Conservation (phyloP, 1,140 invertebrate genomes). For the Pachyrhynchus sulphureomaculatus region DNA sequence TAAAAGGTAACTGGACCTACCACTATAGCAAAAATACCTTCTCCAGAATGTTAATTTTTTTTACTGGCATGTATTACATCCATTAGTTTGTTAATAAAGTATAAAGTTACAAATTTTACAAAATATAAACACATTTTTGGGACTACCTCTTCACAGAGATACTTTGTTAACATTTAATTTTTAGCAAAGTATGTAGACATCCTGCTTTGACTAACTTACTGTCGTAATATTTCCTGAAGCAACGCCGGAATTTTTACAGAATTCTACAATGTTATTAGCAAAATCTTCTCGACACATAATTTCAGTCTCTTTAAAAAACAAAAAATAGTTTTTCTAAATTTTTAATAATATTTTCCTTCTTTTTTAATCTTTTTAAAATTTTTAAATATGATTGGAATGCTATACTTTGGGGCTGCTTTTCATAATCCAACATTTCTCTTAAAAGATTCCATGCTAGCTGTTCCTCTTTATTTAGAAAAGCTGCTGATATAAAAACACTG, state of each 20-base stretch:
- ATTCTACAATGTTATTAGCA: constrained; percentile 16
- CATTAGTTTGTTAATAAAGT: too few species aligned
- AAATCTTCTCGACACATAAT: constrained; percentile 21
- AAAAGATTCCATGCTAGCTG: constrained; percentile 58
- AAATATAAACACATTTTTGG: too few species aligned
- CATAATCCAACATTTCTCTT: constrained; percentile 48
- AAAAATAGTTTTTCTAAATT: constrained; percentile 37
- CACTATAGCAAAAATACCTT: too few species aligned
- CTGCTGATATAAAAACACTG: constrained; percentile 54
- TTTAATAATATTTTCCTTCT: constrained; percentile 16
- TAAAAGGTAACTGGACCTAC: too few species aligned
- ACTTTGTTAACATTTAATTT: too few species aligned
- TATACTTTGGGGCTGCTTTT: constrained; percentile 18
- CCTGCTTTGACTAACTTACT: constrained; percentile 12
- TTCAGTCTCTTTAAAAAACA: constrained; percentile 31
- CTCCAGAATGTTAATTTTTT: too few species aligned
- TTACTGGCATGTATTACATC: too few species aligned
- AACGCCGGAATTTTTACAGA: constrained; percentile 16
- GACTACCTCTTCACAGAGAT: too few species aligned
- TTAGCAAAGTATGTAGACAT: too few species aligned
- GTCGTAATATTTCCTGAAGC: constrained; percentile 5
- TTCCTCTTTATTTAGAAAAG: constrained; percentile 59
- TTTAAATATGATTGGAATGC: constrained; percentile 34
- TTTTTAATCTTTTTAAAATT: constrained; percentile 16
- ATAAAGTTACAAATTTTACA: too few species aligned